These are phyloP conservation scores for Beroe forskalii DNA, from an alignment of 37 sponge, comb jelly and placozoan genomes.

Conservation along the genomic window DNA sequence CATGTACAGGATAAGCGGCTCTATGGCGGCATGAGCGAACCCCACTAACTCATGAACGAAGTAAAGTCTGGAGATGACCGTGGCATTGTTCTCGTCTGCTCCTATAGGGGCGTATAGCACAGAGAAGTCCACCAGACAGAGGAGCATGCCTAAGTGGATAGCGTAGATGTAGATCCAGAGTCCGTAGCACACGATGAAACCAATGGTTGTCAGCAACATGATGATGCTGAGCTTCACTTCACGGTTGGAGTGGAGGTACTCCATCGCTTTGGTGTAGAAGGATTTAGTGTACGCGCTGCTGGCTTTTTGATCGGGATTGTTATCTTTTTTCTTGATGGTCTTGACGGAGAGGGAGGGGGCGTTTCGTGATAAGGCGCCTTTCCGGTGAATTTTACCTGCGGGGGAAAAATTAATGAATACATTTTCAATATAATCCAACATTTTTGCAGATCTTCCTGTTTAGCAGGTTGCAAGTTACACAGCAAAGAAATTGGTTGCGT, in stretches of 20 bases:
- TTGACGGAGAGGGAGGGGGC: not conserved
- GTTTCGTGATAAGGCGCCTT: not conserved
- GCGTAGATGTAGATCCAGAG: slow-evolving; percentile 32
- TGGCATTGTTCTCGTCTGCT: not conserved
- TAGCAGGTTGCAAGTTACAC: too few relatives aligned
- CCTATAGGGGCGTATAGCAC: not conserved
- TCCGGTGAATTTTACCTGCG: slow-evolving; percentile 41
- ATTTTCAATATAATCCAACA: not conserved
- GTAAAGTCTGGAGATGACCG: not conserved
- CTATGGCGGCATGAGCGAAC: slow-evolving; percentile 23
- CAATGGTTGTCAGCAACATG: slow-evolving; percentile 2
- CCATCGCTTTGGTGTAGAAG: not conserved
- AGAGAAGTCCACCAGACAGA: not conserved
- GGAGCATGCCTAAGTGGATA: slow-evolving; percentile 1
- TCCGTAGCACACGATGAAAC: slow-evolving; percentile 56
- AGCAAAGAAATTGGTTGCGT: too few relatives aligned
- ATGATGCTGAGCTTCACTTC: slow-evolving; percentile 19
- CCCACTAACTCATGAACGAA: slow-evolving; percentile 25
- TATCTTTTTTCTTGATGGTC: not conserved
- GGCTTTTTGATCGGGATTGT: not conserved
- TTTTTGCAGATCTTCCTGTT: too few relatives aligned
- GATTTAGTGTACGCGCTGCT: not conserved
- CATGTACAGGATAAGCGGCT: slow-evolving; percentile 25
- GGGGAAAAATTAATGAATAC: not conserved
- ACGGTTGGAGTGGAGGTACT: slow-evolving; percentile 7